phyloP scores from a whole-genome alignment of 2,888 invertebrate species.

The Caenorhabditis zanzibari region DNA sequence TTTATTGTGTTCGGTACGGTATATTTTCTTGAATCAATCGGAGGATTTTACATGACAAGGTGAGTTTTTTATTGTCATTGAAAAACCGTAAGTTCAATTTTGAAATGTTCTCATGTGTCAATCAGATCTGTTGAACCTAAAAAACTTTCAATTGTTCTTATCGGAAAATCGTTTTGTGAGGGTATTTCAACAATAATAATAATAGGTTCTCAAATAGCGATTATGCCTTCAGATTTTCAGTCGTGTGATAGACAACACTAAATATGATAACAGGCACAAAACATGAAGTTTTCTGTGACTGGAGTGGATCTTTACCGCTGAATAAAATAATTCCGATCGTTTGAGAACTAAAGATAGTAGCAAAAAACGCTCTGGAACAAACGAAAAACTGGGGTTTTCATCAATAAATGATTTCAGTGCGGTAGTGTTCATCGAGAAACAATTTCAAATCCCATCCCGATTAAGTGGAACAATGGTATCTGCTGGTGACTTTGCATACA shows the following conservation, averaged over 20 bases:
- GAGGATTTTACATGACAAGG: slow-evolving; percentile 83
- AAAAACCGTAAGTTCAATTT: background rate
- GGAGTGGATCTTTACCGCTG: slow-evolving; percentile 12
- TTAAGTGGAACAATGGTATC: slow-evolving; percentile 82
- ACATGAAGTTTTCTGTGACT: slow-evolving; percentile 33
- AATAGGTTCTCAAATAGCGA: slow-evolving; percentile 36
- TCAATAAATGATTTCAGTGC: slow-evolving; percentile 75
- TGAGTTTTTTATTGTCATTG: slow-evolving; percentile 36
- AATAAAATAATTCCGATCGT: too few species aligned
- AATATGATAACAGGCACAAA: slow-evolving; percentile 42
- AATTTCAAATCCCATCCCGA: slow-evolving; percentile 83
- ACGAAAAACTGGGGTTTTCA: background rate
- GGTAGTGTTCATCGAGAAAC: slow-evolving; percentile 82
- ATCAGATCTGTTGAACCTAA: slow-evolving; percentile 34
- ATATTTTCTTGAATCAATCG: slow-evolving; percentile 83
- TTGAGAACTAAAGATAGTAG: background rate
- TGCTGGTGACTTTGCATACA: slow-evolving; percentile 83
- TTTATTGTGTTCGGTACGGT: slow-evolving; percentile 80
- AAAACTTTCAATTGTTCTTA: slow-evolving; percentile 17
- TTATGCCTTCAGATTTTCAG: slow-evolving; percentile 33
- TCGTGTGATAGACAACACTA: slow-evolving; percentile 33
- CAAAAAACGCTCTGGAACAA: background rate
- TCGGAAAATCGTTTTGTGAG: background rate
- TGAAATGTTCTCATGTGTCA: slow-evolving; percentile 5
- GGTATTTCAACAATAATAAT: slow-evolving; percentile 29